A percentile compares a stretch with the other conserved stretches of the same genome.
Evolutionary conservation across 2,113 vertebrate genomes (phyloP).

Genomic region (Rhodinocichla rosea): DNA sequence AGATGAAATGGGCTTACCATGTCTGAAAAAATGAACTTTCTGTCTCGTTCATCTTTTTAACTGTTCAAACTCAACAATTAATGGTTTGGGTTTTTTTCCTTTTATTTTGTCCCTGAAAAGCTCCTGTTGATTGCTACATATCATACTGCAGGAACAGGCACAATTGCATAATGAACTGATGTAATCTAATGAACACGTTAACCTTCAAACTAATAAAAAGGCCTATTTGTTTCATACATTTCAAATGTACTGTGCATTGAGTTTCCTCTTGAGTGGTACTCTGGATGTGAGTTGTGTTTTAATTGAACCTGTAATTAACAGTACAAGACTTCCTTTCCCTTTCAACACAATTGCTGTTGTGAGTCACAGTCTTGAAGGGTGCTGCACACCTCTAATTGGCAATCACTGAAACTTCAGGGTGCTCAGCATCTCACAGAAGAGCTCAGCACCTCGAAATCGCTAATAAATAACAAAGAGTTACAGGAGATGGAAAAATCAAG

Average conservation of each 20-base stretch:
- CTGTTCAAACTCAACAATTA: not conserved
- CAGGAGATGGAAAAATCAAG: not conserved
- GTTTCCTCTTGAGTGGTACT: not conserved
- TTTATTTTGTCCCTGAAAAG: not conserved
- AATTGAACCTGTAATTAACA: not conserved
- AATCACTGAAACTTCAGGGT: not conserved
- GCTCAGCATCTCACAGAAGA: not conserved
- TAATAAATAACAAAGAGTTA: not conserved
- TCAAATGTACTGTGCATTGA: not conserved
- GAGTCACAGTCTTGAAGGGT: not conserved
- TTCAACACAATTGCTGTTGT: not conserved
- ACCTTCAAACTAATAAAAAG: conserved; percentile 4
- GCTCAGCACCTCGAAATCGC: not conserved
- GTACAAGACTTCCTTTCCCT: not conserved
- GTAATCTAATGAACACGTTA: not conserved
- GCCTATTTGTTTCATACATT: not conserved
- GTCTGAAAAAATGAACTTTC: not conserved
- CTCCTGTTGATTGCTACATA: not conserved
- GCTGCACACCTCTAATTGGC: not conserved
- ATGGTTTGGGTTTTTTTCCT: not conserved
- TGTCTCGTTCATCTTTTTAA: not conserved
- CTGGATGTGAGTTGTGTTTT: not conserved
- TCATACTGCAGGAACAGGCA: not conserved
- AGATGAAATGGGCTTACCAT: not conserved
- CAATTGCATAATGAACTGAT: not conserved